Conservation (phyloP, 2,888 invertebrate species). For the Zele albiditarsus region DNA sequence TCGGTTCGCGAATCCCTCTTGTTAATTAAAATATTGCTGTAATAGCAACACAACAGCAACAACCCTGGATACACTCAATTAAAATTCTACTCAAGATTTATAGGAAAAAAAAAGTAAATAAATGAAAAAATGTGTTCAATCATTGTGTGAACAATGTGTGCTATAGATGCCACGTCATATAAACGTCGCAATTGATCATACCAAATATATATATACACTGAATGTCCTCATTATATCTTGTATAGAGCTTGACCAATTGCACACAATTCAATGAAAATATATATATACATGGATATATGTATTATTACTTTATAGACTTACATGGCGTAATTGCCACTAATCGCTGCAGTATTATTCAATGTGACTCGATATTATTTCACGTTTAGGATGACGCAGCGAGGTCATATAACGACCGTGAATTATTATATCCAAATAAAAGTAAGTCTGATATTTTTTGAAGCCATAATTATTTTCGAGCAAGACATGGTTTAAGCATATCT, state of each 20-base stretch:
- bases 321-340: conserved; percentile 4
- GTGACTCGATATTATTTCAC: conserved; percentile 13
- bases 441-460: too few relatives aligned
- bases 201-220: neutral
- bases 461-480: too few relatives aligned
- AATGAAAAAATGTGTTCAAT: neutral
- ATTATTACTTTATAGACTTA: neutral
- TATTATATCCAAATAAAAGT: neutral
- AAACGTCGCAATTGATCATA: conserved; percentile 10
- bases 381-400: conserved; percentile 7
- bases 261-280: neutral
- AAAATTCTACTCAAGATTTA: conserved; percentile 15
- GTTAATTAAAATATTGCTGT: conserved; percentile 31
- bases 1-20: conserved; percentile 22
- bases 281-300: neutral
- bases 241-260: conserved; percentile 9
- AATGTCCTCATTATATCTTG: conserved; percentile 1
- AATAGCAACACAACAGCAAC: conserved; percentile 1
- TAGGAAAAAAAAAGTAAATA: neutral
- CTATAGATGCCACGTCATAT: neutral
- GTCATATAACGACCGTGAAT: conserved; percentile 26
- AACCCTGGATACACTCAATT: conserved; percentile 12
- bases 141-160: conserved; percentile 2
- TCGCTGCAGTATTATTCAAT: neutral
- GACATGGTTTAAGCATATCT: too few relatives aligned